Evolutionary conservation across 1,140 invertebrate genomes (phyloP), one percentile per base, ranked within the genome.

Genomic region (Eubasilissa regina): DNA sequence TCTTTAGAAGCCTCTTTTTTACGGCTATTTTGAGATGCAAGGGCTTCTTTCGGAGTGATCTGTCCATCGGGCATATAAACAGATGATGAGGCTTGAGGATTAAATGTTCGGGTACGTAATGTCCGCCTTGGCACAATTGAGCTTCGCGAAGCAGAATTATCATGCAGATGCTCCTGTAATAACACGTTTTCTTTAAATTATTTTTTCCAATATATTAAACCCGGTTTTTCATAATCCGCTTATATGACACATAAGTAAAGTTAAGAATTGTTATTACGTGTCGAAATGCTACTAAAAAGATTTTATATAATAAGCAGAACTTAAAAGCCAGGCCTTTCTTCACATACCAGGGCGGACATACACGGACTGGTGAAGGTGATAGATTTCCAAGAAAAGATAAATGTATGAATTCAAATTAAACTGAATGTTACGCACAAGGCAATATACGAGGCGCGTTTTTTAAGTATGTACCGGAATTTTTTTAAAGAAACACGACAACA

Each of bases 141-240:
- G 53, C 81, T 82, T 43, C 81, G 56, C 6, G 35, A 60, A 7
- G 75, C 70, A 10, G 48, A 58, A 47, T 82, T 77, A 51, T 72
- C 74, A 75, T 82, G 53, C 7, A 82, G 43, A 56, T 82, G 78
- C 56, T 82, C 81, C 81, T 82, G 60, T 56, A 82, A 82, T 43
- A n/a, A 48, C 45, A 70, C n/a, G 19, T 51, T 43, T 64, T 1
- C 12, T 64, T 35, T 51, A 8, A 70, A 51, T 66, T 13, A 66
- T 44, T 66, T 66, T 66, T 66, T 4, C 17, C 62, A 66, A 66
- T 19, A 15, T 11, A 58, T 19, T 17, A 15, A 10, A 17, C 53
- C n/a, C 53, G 19, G 19, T 17, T 55, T 55, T 55, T 55, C 53
- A 15, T 15, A 55, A 15, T 55, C n/a, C n/a, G 25, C 6, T 35